A percentile compares a stretch with the other conserved stretches of the same genome.
These are phyloP conservation scores for Saccopteryx bilineata DNA, from an alignment of 2,113 vertebrate genomes.

Conservation along the genomic window DNA sequence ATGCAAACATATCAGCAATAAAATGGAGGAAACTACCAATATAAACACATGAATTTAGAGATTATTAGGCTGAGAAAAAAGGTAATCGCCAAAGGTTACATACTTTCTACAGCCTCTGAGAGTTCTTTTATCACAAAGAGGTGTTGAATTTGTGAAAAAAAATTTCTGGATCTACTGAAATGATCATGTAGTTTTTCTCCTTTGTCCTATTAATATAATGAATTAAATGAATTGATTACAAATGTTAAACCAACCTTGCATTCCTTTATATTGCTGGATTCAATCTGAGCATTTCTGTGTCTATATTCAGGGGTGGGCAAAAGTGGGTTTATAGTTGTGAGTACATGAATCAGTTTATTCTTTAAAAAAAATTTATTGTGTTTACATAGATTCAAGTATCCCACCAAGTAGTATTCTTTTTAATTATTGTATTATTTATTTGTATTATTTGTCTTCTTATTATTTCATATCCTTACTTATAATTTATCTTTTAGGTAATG, in stretches of 20 bases:
- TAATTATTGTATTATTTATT: not conserved
- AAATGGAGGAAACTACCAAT: not conserved
- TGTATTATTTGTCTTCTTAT: not conserved
- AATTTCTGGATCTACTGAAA: not conserved
- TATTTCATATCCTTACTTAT: not conserved
- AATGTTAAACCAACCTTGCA: not conserved
- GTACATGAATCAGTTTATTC: not conserved
- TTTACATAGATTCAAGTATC: too few species aligned
- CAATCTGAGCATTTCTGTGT: not conserved
- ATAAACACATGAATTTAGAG: not conserved
- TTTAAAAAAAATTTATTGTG: not conserved
- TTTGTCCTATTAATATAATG: not conserved
- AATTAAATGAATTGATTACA: not conserved
- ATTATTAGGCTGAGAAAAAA: not conserved
- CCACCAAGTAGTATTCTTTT: not conserved
- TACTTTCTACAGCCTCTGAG: not conserved
- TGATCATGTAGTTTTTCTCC: not conserved
- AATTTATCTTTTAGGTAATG: not conserved
- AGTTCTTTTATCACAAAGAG: not conserved
- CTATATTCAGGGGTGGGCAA: not conserved
- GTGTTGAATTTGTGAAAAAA: not conserved
- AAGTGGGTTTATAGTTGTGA: not conserved
- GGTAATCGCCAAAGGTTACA: not conserved
- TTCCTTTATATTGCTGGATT: conserved; percentile 15
- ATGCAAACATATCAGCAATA: not conserved